Base-by-base conservation (phyloP, 1,140 invertebrate genomes). In the Gonioctena quinquepunctata region DNA sequence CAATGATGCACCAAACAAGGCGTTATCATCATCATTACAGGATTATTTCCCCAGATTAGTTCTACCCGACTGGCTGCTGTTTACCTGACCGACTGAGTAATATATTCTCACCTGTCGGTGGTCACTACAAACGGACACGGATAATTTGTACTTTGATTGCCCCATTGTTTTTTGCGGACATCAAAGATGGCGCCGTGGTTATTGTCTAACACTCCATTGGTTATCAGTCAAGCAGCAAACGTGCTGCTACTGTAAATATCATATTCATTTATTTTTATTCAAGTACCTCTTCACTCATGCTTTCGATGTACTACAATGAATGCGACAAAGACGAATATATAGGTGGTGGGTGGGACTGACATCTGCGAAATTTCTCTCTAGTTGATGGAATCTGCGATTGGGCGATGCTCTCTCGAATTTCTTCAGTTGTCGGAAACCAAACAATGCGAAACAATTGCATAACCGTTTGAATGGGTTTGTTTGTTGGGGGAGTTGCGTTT, bases 51-150 rank as follows among this genome's bases (percentile, higher is more conserved):
- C 57, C 69, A 22, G 67, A 75, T 75, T 72, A 75, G 73, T 75
- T 42, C 33, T n/a, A 42, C 11, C 33, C 33, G 33, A 42, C 33
- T 26, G 33, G 18, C 21, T 22, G 27, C 23, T 74, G 63, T 71
- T 71, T 71, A 65, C 62, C 68, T 69, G 75, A 63, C 70, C 72
- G 69, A 74, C 68, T 72, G 42, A 73, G 64, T 67, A 70, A 70
- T 74, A 69, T 72, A 72, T 76, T 76, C 70, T 74, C 75, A 76
- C 75, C 75, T 76, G 70, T 74, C 75, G 72, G 68, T 70, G 75
- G 71, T 72, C 72, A 74, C 72, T 76, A 64, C 69, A 66, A 64
- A 42, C 69, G 68, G 72, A 72, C 75, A 76, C 75, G 75, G 67
- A 67, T 76, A 74, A 76, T 76, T 76, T 76, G 75, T 76, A 74